Conservation (phyloP, 2,888 invertebrate genomes). For the Athalia cordata region DNA sequence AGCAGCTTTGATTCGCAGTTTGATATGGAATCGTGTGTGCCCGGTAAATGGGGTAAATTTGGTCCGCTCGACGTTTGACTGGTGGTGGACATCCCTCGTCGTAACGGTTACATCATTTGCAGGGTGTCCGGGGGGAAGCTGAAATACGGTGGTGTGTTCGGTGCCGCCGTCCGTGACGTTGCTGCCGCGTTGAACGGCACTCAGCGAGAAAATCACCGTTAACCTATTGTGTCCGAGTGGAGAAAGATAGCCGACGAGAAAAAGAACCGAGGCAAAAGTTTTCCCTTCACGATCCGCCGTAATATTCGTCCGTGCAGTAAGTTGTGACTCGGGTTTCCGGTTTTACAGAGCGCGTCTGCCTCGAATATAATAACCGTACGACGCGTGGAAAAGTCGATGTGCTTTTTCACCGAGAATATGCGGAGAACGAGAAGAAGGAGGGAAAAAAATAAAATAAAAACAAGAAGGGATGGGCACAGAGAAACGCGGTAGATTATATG, state of each 20-base stretch:
- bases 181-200: neutral
- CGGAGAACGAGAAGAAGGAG: neutral
- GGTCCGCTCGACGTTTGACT: conserved; percentile 20
- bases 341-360: too few relatives aligned
- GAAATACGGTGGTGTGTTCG: neutral
- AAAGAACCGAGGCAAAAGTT: neutral
- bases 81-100: conserved; percentile 27
- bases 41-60: conserved; percentile 21
- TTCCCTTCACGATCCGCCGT: too few relatives aligned
- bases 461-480: neutral
- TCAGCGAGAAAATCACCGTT: conserved; percentile 32
- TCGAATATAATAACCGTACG: too few relatives aligned
- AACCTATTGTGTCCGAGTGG: conserved; percentile 22
- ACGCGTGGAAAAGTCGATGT: neutral
- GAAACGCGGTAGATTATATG: neutral
- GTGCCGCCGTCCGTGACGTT: neutral
- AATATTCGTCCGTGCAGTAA: too few relatives aligned
- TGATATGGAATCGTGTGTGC: neutral
- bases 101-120: conserved; percentile 28
- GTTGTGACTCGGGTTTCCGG: too few relatives aligned
- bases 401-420: neutral
- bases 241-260: neutral
- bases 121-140: neutral
- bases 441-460: neutral
- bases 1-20: neutral